Percentiles rank a stretch among this genome's conserved stretches.
Evolutionary conservation across 2,797 vertebrate species (phyloP).

Genomic region (Tauraco hartlaubi): DNA sequence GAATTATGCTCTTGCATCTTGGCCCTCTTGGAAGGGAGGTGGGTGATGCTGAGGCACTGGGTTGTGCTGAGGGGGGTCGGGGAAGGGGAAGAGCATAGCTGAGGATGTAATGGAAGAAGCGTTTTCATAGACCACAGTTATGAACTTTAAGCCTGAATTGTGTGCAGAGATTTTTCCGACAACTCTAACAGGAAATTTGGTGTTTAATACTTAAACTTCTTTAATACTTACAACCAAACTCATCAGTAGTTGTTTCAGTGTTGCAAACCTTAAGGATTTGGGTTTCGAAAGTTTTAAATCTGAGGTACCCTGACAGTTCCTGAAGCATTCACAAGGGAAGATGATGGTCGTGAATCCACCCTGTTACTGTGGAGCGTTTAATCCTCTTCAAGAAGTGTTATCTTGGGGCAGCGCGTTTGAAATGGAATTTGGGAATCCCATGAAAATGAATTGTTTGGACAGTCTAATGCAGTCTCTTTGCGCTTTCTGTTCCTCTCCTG

Average conservation of each 20-base stretch:
- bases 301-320: not conserved
- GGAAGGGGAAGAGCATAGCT: rapidly evolving
- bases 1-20: rapidly evolving
- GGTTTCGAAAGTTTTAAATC: rapidly evolving
- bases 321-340: not conserved
- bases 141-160: rapidly evolving
- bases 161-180: not conserved
- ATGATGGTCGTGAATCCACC: not conserved
- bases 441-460: not conserved
- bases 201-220: no score
- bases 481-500: not conserved
- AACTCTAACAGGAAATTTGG: no score
- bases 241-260: rapidly evolving
- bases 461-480: not conserved
- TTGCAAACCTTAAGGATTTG: not conserved
- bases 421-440: not conserved
- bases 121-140: rapidly evolving
- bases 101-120: rapidly evolving
- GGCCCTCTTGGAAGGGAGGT: rapidly evolving
- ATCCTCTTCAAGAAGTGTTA: not conserved
- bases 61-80: rapidly evolving
- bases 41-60: rapidly evolving
- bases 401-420: no score
- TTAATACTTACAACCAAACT: no score
- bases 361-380: not conserved